A percentile compares a stretch with the other conserved stretches of the same genome.
These are phyloP conservation scores for Frankliniella fusca DNA, from an alignment of 2,888 invertebrate species.

Conservation along the genomic window DNA sequence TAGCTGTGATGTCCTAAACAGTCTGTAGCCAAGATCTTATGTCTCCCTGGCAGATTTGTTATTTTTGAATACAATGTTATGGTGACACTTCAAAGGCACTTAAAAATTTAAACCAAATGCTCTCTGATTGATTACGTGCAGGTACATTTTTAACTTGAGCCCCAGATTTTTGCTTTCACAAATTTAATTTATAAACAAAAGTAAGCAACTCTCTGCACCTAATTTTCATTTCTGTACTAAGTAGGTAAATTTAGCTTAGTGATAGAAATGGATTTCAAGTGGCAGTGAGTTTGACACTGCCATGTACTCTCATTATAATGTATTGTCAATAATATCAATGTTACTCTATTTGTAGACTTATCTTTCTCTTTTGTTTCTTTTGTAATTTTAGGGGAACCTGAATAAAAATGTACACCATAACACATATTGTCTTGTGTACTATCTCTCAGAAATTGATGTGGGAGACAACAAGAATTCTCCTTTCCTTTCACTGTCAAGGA, in stretches of 20 bases:
- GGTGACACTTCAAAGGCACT: not conserved
- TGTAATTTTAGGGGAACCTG: not conserved
- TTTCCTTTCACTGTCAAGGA: not conserved
- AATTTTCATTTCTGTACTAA: not conserved
- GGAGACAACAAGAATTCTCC: not conserved
- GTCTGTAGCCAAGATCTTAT: no score
- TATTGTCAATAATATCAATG: not conserved
- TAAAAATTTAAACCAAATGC: not conserved
- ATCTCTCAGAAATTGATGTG: not conserved
- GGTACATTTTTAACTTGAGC: not conserved
- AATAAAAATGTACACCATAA: not conserved
- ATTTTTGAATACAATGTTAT: not conserved
- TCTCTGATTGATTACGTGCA: no score
- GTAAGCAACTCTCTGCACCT: not conserved
- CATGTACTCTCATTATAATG: not conserved
- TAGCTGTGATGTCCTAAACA: not conserved
- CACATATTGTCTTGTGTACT: not conserved
- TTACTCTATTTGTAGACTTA: not conserved
- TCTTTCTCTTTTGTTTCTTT: not conserved
- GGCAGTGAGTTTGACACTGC: not conserved
- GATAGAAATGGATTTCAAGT: not conserved
- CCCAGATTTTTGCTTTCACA: not conserved
- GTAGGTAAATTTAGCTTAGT: not conserved
- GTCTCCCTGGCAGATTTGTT: not conserved
- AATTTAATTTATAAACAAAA: not conserved